These are phyloP conservation scores for Serinus canaria DNA, from an alignment of 2,113 vertebrate species.

Conservation along the genomic window DNA sequence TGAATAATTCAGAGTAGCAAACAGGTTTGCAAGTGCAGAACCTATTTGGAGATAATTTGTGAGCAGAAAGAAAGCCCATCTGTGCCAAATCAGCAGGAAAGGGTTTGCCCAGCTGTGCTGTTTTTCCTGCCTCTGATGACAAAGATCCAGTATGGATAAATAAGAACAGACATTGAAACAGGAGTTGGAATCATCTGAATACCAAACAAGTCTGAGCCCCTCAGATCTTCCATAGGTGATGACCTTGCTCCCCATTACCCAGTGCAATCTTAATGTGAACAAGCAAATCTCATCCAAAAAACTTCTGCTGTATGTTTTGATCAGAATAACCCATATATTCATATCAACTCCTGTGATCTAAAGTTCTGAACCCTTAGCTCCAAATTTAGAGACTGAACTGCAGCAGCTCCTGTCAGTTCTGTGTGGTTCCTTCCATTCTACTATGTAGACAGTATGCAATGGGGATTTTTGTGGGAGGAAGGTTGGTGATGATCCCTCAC, in stretches of 20 bases:
- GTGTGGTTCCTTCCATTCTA: neutral
- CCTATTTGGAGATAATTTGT: neutral
- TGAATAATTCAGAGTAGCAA: conserved; percentile 32
- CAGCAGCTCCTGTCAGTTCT: neutral
- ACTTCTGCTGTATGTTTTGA: neutral
- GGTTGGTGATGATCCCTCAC: neutral
- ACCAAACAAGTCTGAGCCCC: neutral
- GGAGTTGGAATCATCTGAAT: neutral
- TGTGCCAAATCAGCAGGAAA: neutral
- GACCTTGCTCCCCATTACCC: neutral
- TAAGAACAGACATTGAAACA: neutral
- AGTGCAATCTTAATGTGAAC: neutral
- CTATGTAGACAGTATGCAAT: neutral
- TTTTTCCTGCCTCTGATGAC: neutral
- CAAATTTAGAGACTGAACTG: neutral
- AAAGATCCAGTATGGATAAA: neutral
- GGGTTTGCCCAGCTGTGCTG: neutral
- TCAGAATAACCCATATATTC: neutral
- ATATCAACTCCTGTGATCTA: neutral
- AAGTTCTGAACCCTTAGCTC: neutral
- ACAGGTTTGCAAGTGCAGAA: neutral
- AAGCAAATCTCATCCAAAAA: neutral
- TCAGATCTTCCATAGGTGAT: neutral
- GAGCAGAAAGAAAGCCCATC: neutral
- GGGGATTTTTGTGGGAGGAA: neutral